These are phyloP conservation scores for Cartodere bifasciata DNA, from an alignment of 2,888 invertebrate species.

Conservation along the genomic window DNA sequence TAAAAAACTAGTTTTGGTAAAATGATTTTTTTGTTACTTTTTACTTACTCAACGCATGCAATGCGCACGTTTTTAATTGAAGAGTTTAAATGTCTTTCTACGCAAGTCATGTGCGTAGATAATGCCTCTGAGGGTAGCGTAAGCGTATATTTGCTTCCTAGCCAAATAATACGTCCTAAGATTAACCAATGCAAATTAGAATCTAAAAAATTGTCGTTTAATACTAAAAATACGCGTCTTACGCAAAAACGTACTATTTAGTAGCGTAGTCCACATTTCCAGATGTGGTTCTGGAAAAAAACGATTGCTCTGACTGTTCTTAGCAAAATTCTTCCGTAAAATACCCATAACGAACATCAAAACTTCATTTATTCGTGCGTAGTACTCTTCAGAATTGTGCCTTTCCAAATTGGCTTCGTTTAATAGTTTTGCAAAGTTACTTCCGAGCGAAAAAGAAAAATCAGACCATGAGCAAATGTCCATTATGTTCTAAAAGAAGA, in stretches of 20 bases:
- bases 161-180: constrained; percentile 15
- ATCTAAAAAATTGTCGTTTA: constrained; percentile 4
- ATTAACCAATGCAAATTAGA: constrained; percentile 12
- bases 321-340: constrained; percentile 10
- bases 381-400: constrained; percentile 13
- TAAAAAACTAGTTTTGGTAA: constrained; percentile 13
- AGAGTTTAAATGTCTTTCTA: constrained; percentile 12
- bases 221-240: no score
- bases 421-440: constrained; percentile 16
- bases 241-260: no score
- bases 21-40: no score
- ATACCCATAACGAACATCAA: constrained; percentile 19
- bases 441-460: constrained; percentile 3
- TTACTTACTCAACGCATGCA: constrained; percentile 18
- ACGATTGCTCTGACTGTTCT: constrained; percentile 3
- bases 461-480: background rate
- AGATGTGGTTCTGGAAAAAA: constrained; percentile 1
- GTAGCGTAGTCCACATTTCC: background rate
- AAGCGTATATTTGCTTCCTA: constrained; percentile 17
- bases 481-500: constrained; percentile 1
- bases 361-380: constrained; percentile 16
- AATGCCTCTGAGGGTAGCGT: constrained; percentile 13
- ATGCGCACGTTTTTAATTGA: constrained; percentile 12
- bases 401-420: constrained; percentile 13
- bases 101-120: constrained; percentile 14